Base-by-base conservation (phyloP, 2,888 invertebrate genomes). In the Pheosia gnoma region DNA sequence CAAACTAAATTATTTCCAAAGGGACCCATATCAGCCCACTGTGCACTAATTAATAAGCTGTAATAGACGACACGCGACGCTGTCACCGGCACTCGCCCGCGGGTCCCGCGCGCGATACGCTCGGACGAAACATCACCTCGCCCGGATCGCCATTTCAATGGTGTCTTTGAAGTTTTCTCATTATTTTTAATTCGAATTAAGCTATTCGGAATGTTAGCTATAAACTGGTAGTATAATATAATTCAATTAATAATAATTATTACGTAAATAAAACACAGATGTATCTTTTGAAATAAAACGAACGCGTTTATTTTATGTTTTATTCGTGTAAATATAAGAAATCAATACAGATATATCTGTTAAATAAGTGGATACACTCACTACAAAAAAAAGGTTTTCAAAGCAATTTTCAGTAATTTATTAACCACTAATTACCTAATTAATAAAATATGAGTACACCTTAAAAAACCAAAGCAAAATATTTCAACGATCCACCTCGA, bases 61-160 rank as follows among this genome's bases (percentile, higher is more conserved):
- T 61, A 62, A 62, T 59, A 62, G 59, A 59, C 11, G 45, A 52
- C 71, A 72, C 66, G 65, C 62, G 75, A 72, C 70, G 72, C 57
- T 57, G 71, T 73, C 76, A 75, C 11, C 45, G 60, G 56, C 74
- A 74, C 65, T 62, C 65, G 64, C 56, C 52, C 39, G 56, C n/a
- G 6, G 62, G 58, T 63, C 54, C 61, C 47, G 25, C 13, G 25
- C 47, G 47, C 6, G 51, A 51, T 51, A 51, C 51, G 7, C 25
- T 4, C 51, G 51, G 25, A 51, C 51, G 25, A 51, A 51, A 51
- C 49, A 51, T 51, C 51, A 51, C 2, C 13, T 8, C 6, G 8
- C 25, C 25, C 51, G 25, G 8, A 47, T 47, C 11, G 9, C 11
- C 47, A 47, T n/a, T 47, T 47, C 47, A 47, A 47, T 47, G 47